Percentiles rank a stretch among this genome's conserved stretches.
Conservation (phyloP, 2,113 vertebrate genomes). For the Telmatochromis sp. region DNA sequence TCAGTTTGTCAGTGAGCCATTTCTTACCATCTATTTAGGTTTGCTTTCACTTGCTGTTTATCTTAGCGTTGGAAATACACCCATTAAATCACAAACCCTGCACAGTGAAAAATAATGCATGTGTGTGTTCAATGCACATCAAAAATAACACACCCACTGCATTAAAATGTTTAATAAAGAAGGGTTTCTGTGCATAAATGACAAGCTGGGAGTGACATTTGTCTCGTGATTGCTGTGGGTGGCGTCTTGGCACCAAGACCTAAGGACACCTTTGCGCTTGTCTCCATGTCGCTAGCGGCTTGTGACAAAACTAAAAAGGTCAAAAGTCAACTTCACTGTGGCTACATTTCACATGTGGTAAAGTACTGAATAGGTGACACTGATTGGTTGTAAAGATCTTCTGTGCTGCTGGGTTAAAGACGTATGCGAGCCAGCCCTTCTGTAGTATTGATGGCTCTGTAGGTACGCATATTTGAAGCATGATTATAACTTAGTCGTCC, state of each 20-base stretch:
- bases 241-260: not conserved
- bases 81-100: not conserved
- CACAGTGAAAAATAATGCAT: not conserved
- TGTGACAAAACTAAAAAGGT: not conserved
- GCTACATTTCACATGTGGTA: not conserved
- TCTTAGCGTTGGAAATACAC: not conserved
- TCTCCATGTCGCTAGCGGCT: not conserved
- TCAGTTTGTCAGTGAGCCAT: not conserved
- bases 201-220: not conserved
- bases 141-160: not conserved
- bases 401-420: not conserved
- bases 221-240: not conserved
- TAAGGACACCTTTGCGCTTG: not conserved
- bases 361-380: not conserved
- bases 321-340: not conserved
- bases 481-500: not conserved
- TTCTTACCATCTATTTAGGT: not conserved
- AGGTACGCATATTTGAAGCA: not conserved
- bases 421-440: not conserved
- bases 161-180: not conserved
- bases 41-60: not conserved
- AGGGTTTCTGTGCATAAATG: not conserved
- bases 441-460: not conserved
- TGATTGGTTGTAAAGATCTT: not conserved
- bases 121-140: not conserved